These are phyloP conservation scores for Andrena fulva DNA, from an alignment of 2,888 invertebrate genomes.

Conservation along the genomic window DNA sequence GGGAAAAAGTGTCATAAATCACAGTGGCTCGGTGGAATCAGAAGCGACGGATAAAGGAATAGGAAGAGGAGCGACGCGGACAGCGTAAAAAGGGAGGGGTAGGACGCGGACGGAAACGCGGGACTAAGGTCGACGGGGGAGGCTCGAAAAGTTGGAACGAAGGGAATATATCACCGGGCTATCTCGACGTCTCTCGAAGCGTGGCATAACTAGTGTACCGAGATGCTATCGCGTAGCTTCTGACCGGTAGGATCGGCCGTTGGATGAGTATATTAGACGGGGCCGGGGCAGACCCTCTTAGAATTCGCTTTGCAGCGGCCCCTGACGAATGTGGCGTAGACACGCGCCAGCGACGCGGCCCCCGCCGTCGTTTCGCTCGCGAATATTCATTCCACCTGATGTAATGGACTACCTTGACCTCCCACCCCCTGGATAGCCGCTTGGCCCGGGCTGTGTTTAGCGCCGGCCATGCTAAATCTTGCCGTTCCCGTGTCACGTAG, in stretches of 20 bases:
- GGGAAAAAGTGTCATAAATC: constrained; percentile 67
- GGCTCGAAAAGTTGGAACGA: constrained; percentile 54
- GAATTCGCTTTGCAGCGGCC: constrained; percentile 67
- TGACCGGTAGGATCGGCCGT: constrained; percentile 62
- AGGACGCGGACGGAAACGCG: constrained; percentile 44
- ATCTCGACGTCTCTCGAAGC: constrained; percentile 71
- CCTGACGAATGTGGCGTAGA: constrained; percentile 78
- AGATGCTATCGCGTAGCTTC: constrained; percentile 68
- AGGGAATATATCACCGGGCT: constrained; percentile 68
- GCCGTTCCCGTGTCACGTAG: constrained; percentile 27
- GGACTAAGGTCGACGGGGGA: constrained; percentile 36
- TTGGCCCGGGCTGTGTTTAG: constrained; percentile 28
- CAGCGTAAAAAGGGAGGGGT: neutral
- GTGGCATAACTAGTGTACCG: constrained; percentile 73
- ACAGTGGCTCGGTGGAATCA: constrained; percentile 58
- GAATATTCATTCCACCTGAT: constrained; percentile 74
- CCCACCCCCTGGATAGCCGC: constrained; percentile 1
- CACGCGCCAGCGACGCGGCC: constrained; percentile 71
- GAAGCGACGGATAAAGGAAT: constrained; percentile 57
- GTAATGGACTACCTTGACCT: constrained; percentile 78
- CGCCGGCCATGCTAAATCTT: constrained; percentile 37
- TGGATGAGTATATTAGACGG: constrained; percentile 79
- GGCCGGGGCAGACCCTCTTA: constrained; percentile 54
- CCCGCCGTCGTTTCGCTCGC: constrained; percentile 19
- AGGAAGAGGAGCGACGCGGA: constrained; percentile 5